These are phyloP conservation scores for Drosophila bocqueti DNA, from an alignment of 1,140 invertebrate genomes.

Conservation along the genomic window DNA sequence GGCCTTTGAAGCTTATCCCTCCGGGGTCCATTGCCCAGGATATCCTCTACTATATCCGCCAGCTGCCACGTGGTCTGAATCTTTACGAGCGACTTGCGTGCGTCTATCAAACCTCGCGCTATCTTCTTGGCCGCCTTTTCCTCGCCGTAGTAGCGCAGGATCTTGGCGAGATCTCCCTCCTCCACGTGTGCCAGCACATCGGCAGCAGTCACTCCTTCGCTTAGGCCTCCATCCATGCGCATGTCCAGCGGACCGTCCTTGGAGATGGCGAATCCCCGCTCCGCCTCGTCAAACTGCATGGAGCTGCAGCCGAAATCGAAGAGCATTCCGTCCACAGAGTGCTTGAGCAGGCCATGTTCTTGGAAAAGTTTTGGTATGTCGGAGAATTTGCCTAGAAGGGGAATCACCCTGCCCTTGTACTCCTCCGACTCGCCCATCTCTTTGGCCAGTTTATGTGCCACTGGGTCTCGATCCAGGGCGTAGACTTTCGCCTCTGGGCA, in stretches of 20 bases:
- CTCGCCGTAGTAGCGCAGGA: slow-evolving; percentile 96
- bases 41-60: slow-evolving; percentile 91
- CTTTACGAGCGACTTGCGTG: slow-evolving; percentile 92
- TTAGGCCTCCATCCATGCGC: slow-evolving; percentile 95
- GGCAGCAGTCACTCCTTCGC: slow-evolving; percentile 90
- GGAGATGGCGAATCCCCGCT: slow-evolving; percentile 94
- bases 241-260: slow-evolving; percentile 96
- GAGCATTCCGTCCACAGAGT: slow-evolving; percentile 93
- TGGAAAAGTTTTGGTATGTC: slow-evolving; percentile 91
- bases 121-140: slow-evolving; percentile 95
- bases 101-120: slow-evolving; percentile 94
- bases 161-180: slow-evolving; percentile 91
- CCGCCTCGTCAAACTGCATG: slow-evolving; percentile 95
- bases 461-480: slow-evolving; percentile 95
- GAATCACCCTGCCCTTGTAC: slow-evolving; percentile 90
- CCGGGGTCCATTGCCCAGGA: slow-evolving; percentile 85
- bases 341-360: slow-evolving; percentile 86
- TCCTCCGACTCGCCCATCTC: slow-evolving; percentile 86
- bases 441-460: slow-evolving; percentile 89
- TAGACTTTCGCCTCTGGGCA: slow-evolving; percentile 89
- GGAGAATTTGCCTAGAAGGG: slow-evolving; percentile 94
- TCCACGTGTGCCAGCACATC: slow-evolving; percentile 93
- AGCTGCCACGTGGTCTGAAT: slow-evolving; percentile 94
- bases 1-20: slow-evolving; percentile 91
- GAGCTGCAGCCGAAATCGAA: slow-evolving; percentile 98